Base-by-base conservation (phyloP, 64 coral and sea anemone species). In the Montipora efflorescens region DNA sequence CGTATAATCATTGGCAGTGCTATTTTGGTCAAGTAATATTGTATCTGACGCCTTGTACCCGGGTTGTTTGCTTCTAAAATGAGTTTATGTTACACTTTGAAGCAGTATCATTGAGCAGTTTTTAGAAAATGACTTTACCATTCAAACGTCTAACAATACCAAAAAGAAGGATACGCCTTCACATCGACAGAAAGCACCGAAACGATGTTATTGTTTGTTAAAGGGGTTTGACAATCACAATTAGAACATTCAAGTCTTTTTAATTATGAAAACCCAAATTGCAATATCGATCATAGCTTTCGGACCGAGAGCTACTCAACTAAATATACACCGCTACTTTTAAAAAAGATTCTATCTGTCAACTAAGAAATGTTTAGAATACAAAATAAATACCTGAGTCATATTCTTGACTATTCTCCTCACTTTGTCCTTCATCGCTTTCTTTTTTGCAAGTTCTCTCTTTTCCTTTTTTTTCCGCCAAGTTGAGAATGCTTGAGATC, bases 401-500 rank as follows among this genome's bases (percentile, higher is more conserved):
- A 21, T 84, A 79, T 68, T 46, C 75, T 45, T 57, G 61, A 68
- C 44, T 83, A 1, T 95, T 58, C 20, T 90, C 88, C 67, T 95
- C 93, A 52, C 76, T 52, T 3, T 79, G 79, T 28, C 77, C 90
- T 15, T 83, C n/a, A 78, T 90, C 64, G 46, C 20, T 95, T 85
- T 90, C 88, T 50, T 95, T 70, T 71, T 86, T 71, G 46, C 66
- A 86, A 49, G 46, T 8, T 71, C n/a, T 70, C 50, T 44, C 89
- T 59, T 94, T 88, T 7, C 88, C 90, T 15, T 76, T 74, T 51
- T 88, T 79, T 81, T 71, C 85, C 13, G 92, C 83, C 49, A 95
- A 88, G 61, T 95, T 95, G 55, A 98, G 90, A 68, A 98, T 95
- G 43, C 84, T 98, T 45, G 96, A 98, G 46, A 98, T 98, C 2